Base-by-base conservation (phyloP, 2,113 vertebrate species). In the Jaculus jaculus region DNA sequence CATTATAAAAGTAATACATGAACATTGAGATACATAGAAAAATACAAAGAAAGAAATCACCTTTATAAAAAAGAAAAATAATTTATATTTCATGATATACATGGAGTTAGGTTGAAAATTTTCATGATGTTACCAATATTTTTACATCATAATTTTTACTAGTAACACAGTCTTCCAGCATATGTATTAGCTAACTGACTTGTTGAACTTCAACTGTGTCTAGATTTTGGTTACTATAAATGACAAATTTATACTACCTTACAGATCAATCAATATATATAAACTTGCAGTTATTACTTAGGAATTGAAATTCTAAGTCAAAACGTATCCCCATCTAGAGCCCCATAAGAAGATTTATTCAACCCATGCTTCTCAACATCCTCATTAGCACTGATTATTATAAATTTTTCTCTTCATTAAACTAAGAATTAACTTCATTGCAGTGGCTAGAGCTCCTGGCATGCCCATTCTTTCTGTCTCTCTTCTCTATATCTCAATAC, bases 1-100 rank as follows among this genome's bases (percentile, higher is more conserved):
- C 37, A 51, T 90, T 93, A 80, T 85, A 81, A 95, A 93, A 79
- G 54, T 39, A 80, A 93, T 93, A 63, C 30, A 34, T 94, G 51
- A 92, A 86, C 23, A 26, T 26, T 91, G 54, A 30, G 51, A 85
- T 92, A 42, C 75, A 89, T 34, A 96, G 74, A 83, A 95, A 92
- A 80, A 18, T 30, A 82, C n/a, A 82, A 84, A 54, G 51, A 77
- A 90, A 37, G 93, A 96, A 94, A 94, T 87, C 69, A 82, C 54
- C 32, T 61, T 80, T 93, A 83, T 60, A 28, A 83, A 89, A 79
- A 75, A 5, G 63, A 61, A n/a, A 91, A 75, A 83, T 92, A 90
- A 85, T 47, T 77, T 21, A 68, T 47, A 80, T 92, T 61, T 30
- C 74, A 54, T 26, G 69, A 28, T 81, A 78, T 30, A 81, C 65